These are phyloP conservation scores for Tetrao urogallus DNA, from an alignment of 2,113 vertebrate species.

Conservation along the genomic window DNA sequence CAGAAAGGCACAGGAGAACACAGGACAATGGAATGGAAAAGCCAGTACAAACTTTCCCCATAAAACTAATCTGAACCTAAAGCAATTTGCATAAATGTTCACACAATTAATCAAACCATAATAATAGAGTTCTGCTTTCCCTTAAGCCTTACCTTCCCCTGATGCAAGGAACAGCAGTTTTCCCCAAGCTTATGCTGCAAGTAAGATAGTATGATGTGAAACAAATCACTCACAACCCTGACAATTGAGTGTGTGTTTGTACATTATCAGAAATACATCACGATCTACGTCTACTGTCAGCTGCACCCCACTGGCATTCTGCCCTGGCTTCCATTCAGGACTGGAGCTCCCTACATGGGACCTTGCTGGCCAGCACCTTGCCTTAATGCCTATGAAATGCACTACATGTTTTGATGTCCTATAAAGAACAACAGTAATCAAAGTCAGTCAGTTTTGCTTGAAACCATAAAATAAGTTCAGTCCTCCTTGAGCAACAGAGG, in stretches of 20 bases:
- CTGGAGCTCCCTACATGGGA: background rate
- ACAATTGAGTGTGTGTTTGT: background rate
- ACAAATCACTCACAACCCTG: background rate
- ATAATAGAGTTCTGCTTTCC: background rate
- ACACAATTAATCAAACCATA: background rate
- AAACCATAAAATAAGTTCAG: background rate
- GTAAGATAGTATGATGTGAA: background rate
- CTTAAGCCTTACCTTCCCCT: background rate
- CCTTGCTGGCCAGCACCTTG: background rate
- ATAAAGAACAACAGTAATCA: background rate
- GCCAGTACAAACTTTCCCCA: background rate
- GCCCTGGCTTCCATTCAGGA: background rate
- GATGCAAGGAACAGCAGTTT: background rate
- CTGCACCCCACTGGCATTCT: background rate
- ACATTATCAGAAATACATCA: conserved; percentile 13
- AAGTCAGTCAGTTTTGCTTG: background rate
- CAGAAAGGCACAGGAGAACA: background rate
- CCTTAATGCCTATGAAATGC: conserved; percentile 1
- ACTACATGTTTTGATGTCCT: background rate
- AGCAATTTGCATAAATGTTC: background rate
- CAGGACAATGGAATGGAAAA: background rate
- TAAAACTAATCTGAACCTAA: background rate
- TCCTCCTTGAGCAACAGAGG: background rate
- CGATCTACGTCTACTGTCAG: background rate
- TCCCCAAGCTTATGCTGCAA: background rate